These are phyloP conservation scores for Augochlora pura DNA, from an alignment of 1,140 invertebrate genomes.

Conservation along the genomic window DNA sequence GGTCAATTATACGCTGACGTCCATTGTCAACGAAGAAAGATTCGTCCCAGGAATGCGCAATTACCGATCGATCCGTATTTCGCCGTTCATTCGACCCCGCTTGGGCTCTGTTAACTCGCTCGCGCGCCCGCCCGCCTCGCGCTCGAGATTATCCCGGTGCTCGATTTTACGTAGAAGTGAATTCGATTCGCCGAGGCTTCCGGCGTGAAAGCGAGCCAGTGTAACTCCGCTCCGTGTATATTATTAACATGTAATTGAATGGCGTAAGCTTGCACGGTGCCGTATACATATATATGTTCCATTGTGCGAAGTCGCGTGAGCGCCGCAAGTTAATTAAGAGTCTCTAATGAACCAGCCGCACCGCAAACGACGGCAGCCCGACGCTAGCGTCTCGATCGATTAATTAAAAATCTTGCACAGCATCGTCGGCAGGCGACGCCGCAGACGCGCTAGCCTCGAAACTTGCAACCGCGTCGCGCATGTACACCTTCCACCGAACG, in stretches of 20 bases:
- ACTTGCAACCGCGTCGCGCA: conserved; percentile 25
- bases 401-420: conserved; percentile 77
- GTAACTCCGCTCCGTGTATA: conserved; percentile 66
- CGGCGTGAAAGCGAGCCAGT: conserved; percentile 59
- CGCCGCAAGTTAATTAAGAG: conserved; percentile 79
- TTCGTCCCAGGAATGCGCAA: conserved; percentile 55
- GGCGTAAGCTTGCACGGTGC: conserved; percentile 66
- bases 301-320: conserved; percentile 78
- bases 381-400: conserved; percentile 78
- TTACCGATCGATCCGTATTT: conserved; percentile 52
- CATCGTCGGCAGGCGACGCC: conserved; percentile 58
- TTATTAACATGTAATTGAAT: conserved; percentile 79
- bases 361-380: conserved; percentile 73
- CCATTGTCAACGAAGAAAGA: conserved; percentile 57
- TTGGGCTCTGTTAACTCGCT: not conserved
- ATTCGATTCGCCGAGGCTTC: conserved; percentile 59
- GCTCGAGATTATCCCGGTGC: conserved; percentile 50
- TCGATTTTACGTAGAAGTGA: conserved; percentile 55
- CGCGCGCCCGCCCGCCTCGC: not conserved
- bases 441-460: conserved; percentile 32
- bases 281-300: conserved; percentile 37
- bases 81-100: conserved; percentile 1
- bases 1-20: conserved; percentile 43
- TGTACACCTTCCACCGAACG: conserved; percentile 29
- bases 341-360: conserved; percentile 78